Base-by-base conservation (phyloP, 2,113 vertebrate genomes). In the Thomomys bottae region DNA sequence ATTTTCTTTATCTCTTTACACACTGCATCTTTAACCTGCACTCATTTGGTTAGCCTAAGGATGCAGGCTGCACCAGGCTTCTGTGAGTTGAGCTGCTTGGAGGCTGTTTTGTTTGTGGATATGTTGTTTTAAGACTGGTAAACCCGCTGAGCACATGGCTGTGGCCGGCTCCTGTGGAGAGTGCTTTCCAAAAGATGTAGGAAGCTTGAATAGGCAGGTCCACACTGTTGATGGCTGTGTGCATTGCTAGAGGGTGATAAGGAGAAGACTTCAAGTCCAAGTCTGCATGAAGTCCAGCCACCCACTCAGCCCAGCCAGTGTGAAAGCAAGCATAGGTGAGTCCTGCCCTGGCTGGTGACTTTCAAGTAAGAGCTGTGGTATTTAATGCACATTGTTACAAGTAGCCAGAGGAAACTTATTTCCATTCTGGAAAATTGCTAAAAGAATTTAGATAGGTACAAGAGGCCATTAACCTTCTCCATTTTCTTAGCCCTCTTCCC, bases 381-480 rank as follows among this genome's bases (percentile, higher is more conserved):
- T 54, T 54, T 54, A 4, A 54, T 42, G 64, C 83, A 63, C 4
- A 72, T 70, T 61, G 40, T 2, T 57, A 67, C 70, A 38, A 73
- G 42, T 66, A n/a, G 61, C 72, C 38, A 57, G 49, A 61, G 36
- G 40, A 45, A 23, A 40, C 64, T 71, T 87, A 75, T 61, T 84
- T 73, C 90, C 14, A 9, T 36, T 34, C 11, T 71, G 54, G 64
- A 32, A 80, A 75, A 49, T 78, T 40, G 68, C 71, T 83, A 54
- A 12, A 79, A 28, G 34, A 61, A 54, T 42, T 73, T 88, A 21
- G 12, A n/a, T 64, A 63, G 49, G 75, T 77, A 77, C 77, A 70
- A 86, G 71, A 28, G 40, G 45, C 32, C 36, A 42, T 94, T 59
- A 86, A 88, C 86, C 93, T 94, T 78, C 79, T 90, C 63, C 26